A percentile compares a stretch with the other conserved stretches of the same genome.
Conservation (phyloP, 1,140 invertebrate genomes). For the Pollicipes pollicipes region DNA sequence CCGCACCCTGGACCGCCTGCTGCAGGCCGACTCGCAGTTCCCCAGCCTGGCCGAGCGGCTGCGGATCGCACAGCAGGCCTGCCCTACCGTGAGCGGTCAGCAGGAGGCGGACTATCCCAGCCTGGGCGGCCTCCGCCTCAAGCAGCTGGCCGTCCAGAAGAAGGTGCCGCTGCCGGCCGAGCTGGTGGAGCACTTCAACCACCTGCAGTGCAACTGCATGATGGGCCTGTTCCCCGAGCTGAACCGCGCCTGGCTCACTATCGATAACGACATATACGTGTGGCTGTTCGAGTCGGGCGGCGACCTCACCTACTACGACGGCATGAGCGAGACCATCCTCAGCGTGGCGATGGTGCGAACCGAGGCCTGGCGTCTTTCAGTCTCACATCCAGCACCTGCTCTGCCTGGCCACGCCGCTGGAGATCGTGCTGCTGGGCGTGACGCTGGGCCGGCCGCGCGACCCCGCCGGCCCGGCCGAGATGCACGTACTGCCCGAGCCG, state of each 20-base stretch:
- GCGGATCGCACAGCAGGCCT: conserved; percentile 28
- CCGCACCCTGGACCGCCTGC: conserved; percentile 50
- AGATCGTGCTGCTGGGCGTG: conserved; percentile 77
- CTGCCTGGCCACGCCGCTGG: conserved; percentile 74
- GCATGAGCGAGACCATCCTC: conserved; percentile 71
- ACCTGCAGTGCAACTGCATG: conserved; percentile 29
- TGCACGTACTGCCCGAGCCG: conserved; percentile 82
- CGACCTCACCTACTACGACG: conserved; percentile 85
- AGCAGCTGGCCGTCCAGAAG: conserved; percentile 58
- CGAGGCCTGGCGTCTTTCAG: conserved; percentile 70
- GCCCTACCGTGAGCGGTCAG: conserved; percentile 63
- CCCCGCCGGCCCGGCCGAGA: conserved; percentile 41
- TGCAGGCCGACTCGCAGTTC: conserved; percentile 46
- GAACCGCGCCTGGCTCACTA: conserved; percentile 84
- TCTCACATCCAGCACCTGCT: conserved; percentile 80
- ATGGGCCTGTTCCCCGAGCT: conserved; percentile 50
- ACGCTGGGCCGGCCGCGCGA: conserved; percentile 35
- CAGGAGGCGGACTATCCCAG: conserved; percentile 79
- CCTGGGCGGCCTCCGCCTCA: conserved; percentile 38
- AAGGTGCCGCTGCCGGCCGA: conserved; percentile 76
- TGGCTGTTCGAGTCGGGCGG: conserved; percentile 76
- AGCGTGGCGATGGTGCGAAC: conserved; percentile 74
- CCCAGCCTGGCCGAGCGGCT: conserved; percentile 41
- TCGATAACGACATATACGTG: conserved; percentile 94
- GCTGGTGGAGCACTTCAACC: conserved; percentile 80